Conservation (phyloP, 2,797 vertebrate species). For the Sarcoramphus papa region DNA sequence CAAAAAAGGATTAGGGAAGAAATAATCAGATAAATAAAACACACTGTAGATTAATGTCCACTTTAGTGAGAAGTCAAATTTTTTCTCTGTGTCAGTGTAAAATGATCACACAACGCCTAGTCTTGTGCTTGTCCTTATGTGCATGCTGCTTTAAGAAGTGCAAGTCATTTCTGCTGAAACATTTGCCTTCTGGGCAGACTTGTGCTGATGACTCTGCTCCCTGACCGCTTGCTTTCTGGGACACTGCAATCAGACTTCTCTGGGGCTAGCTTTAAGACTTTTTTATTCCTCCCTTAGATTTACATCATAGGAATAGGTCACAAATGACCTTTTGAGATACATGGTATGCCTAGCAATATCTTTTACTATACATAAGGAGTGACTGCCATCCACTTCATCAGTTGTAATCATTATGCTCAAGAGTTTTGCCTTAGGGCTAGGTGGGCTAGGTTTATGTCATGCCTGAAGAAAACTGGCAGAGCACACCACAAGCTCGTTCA, state of each 20-base stretch:
- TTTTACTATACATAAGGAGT: not conserved
- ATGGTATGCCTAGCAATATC: not conserved
- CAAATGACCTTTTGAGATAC: not conserved
- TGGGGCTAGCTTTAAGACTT: not conserved
- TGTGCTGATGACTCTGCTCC: not conserved
- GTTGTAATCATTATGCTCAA: not conserved
- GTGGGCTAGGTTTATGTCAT: not conserved
- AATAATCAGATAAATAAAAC: not conserved
- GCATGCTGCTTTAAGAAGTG: not conserved
- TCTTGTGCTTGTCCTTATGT: not conserved
- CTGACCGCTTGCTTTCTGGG: not conserved
- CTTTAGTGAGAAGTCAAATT: not conserved
- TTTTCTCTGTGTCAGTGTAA: not conserved
- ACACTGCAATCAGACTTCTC: not conserved
- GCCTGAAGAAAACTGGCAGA: not conserved
- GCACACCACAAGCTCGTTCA: not conserved
- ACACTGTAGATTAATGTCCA: too few species aligned
- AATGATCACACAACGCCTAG: not conserved
- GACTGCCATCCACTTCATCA: not conserved
- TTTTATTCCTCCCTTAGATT: not conserved
- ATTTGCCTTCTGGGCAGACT: not conserved
- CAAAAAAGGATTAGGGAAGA: not conserved
- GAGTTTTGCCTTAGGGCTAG: not conserved
- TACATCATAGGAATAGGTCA: not conserved
- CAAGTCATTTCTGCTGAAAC: conserved; percentile 9